Conservation (phyloP, 92 coral and sea anemone genomes). For the Chrysogorgia sp. region DNA sequence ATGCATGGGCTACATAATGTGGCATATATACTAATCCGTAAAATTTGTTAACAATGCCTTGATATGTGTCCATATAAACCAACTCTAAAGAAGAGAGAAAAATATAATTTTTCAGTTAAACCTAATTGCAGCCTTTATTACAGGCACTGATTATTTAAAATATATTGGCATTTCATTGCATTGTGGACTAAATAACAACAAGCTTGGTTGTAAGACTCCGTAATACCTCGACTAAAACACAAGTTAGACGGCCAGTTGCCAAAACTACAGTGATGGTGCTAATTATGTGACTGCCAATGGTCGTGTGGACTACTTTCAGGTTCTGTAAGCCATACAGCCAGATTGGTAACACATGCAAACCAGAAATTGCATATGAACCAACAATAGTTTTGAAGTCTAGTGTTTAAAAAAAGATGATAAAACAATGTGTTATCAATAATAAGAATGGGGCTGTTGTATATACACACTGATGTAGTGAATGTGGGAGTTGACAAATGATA, state of each 20-base stretch:
- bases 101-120: background rate
- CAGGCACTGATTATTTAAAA: no score
- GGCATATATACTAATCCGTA: no score
- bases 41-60: conserved; percentile 26
- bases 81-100: conserved; percentile 15
- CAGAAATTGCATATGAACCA: conserved; percentile 76
- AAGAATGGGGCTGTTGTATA: background rate
- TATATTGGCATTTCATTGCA: no score
- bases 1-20: no score
- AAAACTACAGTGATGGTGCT: conserved; percentile 53
- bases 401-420: background rate
- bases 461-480: no score
- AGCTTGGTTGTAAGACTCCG: background rate
- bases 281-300: conserved; percentile 9
- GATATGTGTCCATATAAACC: conserved; percentile 34
- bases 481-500: no score
- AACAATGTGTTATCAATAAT: background rate
- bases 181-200: no score
- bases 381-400: conserved; percentile 82
- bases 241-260: conserved; percentile 68
- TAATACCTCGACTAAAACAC: conserved; percentile 79
- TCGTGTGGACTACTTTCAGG: background rate
- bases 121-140: no score
- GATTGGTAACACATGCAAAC: conserved; percentile 81
- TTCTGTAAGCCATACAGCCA: conserved; percentile 70